Conservation (phyloP, 2,888 invertebrate species). For the Cotesia congregata region DNA sequence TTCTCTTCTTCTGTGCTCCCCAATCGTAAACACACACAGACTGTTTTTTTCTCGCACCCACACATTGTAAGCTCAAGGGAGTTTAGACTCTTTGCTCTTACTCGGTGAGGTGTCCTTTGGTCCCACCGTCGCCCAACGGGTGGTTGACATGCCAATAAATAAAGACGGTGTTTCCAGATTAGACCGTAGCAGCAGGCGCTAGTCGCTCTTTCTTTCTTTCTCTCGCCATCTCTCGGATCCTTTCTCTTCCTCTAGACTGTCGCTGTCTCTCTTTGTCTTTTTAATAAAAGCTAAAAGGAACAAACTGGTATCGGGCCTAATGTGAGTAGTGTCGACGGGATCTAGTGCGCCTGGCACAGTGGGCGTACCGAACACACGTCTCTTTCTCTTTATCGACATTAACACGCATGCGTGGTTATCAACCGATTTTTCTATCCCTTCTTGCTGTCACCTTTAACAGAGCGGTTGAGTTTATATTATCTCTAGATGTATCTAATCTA, state of each 20-base stretch:
- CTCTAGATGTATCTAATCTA: too few species aligned
- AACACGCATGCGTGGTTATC: constrained; percentile 29
- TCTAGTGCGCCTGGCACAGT: constrained; percentile 45
- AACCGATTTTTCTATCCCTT: constrained; percentile 30
- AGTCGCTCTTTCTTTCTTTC: constrained; percentile 8
- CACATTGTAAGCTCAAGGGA: too few species aligned
- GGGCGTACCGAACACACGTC: constrained; percentile 52
- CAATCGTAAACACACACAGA: too few species aligned
- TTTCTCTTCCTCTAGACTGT: not conserved
- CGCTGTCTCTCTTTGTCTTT: not conserved
- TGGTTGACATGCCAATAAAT: constrained; percentile 1
- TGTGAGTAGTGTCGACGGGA: not conserved
- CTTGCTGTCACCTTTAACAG: constrained; percentile 1
- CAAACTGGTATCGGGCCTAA: constrained; percentile 18
- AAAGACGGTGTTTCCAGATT: constrained; percentile 16
- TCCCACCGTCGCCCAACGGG: not conserved
- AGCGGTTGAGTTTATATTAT: too few species aligned
- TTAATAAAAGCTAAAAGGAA: too few species aligned
- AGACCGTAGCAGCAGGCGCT: too few species aligned
- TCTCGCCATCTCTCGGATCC: constrained; percentile 5
- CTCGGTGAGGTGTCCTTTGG: constrained; percentile 17
- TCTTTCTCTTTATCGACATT: constrained; percentile 34
- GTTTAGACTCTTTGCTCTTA: constrained; percentile 8
- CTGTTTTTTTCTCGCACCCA: too few species aligned
- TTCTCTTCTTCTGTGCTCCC: too few species aligned